phyloP scores from a whole-genome alignment of 1,140 invertebrate genomes.

The Ceratosolen fusciceps region DNA sequence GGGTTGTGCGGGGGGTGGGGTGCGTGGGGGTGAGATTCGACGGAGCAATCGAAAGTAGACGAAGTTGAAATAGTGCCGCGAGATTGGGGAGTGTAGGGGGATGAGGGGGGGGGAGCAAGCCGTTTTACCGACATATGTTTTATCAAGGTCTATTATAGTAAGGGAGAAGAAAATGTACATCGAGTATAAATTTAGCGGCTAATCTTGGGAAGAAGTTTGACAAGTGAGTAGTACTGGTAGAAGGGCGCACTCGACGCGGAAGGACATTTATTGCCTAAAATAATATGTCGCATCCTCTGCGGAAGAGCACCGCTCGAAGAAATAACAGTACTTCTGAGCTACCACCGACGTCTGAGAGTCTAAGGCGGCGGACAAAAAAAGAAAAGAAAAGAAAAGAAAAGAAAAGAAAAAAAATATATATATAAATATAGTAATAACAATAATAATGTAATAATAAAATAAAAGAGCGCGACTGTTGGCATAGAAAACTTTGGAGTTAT shows the following conservation, averaged over 20 bases:
- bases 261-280: constrained; percentile 10
- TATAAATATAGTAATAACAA: no score
- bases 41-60: neutral
- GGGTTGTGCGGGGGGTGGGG: no score
- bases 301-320: neutral
- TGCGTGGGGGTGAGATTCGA: neutral
- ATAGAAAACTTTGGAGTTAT: neutral
- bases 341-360: neutral
- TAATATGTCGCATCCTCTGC: neutral
- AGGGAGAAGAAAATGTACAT: neutral
- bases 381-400: no score
- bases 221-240: neutral
- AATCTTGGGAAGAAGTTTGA: neutral
- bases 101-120: neutral
- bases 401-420: no score
- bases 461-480: neutral
- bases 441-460: neutral
- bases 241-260: neutral
- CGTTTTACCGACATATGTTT: neutral
- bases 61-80: neutral
- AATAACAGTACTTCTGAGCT: neutral
- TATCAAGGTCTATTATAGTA: neutral
- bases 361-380: neutral
- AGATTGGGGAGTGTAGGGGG: neutral
- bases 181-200: neutral